Conservation (phyloP, 2,888 invertebrate species). For the Pammene fasciana region DNA sequence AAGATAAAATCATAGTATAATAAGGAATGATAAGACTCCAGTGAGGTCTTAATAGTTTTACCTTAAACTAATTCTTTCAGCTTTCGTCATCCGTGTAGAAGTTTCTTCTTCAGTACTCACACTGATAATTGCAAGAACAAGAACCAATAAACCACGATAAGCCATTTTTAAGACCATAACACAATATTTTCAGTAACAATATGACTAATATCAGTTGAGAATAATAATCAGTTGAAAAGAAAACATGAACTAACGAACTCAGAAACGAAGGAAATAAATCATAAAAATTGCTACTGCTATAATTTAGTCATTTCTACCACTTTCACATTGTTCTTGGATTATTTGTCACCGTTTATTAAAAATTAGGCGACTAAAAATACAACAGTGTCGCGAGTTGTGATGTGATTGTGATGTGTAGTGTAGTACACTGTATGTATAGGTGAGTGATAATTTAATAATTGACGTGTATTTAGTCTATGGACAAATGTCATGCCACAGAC, state of each 20-base stretch:
- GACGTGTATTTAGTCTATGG: constrained; percentile 42
- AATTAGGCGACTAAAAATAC: constrained; percentile 2
- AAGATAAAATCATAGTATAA: background rate
- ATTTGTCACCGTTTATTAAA: constrained; percentile 1
- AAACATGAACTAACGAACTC: constrained; percentile 33
- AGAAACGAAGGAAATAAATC: constrained; percentile 15
- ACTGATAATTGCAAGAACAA: constrained; percentile 72
- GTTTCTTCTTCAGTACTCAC: constrained; percentile 72
- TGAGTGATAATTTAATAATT: constrained; percentile 36
- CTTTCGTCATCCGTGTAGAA: constrained; percentile 81
- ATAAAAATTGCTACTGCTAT: constrained; percentile 32
- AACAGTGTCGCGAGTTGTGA: constrained; percentile 16
- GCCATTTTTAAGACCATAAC: constrained; percentile 69
- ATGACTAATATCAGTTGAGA: constrained; percentile 54
- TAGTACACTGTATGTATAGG: background rate
- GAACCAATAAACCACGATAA: constrained; percentile 71
- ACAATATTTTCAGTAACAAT: constrained; percentile 55
- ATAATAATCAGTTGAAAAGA: constrained; percentile 44
- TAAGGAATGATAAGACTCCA: background rate
- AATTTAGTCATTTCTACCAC: constrained; percentile 21
- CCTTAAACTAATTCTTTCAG: constrained; percentile 86
- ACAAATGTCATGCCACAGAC: constrained; percentile 23
- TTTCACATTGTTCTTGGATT: constrained; percentile 24
- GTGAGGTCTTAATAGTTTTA: constrained; percentile 60
- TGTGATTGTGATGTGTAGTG: constrained; percentile 17